These are phyloP conservation scores for Ectemnius continuus DNA, from an alignment of 2,888 invertebrate genomes.

Conservation along the genomic window DNA sequence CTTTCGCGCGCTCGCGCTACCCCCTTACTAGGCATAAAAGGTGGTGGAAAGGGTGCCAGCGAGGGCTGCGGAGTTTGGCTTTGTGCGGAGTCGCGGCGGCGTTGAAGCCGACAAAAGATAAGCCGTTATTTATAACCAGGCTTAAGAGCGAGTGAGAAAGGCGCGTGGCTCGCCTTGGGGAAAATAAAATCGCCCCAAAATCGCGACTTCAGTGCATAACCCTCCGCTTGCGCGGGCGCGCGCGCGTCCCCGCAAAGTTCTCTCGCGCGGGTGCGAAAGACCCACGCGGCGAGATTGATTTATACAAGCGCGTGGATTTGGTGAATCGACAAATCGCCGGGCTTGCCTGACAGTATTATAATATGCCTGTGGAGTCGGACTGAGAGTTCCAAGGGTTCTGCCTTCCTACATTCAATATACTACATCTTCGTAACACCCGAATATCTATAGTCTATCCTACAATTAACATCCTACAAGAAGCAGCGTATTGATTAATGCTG, in stretches of 20 bases:
- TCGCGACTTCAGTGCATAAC: conserved; percentile 41
- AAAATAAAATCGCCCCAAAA: conserved; percentile 64
- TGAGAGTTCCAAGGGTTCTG: no score
- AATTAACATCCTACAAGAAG: no score
- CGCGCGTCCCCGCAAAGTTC: conserved; percentile 7
- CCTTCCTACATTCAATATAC: no score
- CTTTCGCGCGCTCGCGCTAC: conserved; percentile 45
- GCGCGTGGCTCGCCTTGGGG: conserved; percentile 46
- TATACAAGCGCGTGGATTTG: not conserved
- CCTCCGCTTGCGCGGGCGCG: conserved; percentile 7
- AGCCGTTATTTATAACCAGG: conserved; percentile 75
- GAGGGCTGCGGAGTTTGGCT: conserved; percentile 55
- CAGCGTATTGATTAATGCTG: no score
- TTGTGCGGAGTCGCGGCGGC: conserved; percentile 61
- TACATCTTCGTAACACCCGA: no score
- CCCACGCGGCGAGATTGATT: conserved; percentile 2
- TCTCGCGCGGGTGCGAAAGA: conserved; percentile 10
- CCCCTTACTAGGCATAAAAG: conserved; percentile 59
- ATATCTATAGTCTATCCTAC: no score
- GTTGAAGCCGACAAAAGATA: conserved; percentile 75
- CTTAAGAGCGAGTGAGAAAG: conserved; percentile 64
- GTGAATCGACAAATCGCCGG: not conserved
- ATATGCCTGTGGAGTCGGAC: no score
- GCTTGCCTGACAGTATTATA: no score
- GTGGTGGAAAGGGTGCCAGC: conserved; percentile 46